phyloP scores from a whole-genome alignment of 2,113 vertebrate species.

The Montifringilla adamsi region DNA sequence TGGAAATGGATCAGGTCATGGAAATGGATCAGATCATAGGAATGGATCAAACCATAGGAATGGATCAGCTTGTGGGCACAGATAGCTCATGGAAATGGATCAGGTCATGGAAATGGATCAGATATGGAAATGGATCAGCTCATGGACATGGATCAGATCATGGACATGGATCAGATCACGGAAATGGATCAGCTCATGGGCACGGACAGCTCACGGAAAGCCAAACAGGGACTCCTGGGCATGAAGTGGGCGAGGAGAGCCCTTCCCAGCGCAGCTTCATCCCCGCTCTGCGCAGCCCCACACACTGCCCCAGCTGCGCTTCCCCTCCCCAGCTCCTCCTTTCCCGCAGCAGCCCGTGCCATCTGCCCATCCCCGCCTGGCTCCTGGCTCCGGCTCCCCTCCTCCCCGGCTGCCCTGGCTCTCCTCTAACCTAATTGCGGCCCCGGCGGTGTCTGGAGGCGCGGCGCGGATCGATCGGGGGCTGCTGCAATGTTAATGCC shows the following conservation, averaged over 20 bases:
- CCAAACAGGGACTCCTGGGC: not conserved
- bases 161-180: rapidly evolving
- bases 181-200: too few relatives aligned
- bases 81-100: not conserved
- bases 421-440: conserved; percentile 81
- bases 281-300: rapidly evolving
- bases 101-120: not conserved
- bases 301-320: rapidly evolving
- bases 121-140: not conserved
- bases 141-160: rapidly evolving
- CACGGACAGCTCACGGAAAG: not conserved
- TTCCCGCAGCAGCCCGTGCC: not conserved
- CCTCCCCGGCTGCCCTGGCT: conserved; percentile 36
- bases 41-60: not conserved
- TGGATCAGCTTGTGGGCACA: rapidly evolving
- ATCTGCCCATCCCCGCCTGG: not conserved
- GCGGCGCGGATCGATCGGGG: conserved; percentile 82
- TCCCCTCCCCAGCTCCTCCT: not conserved
- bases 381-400: not conserved
- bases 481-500: conserved; percentile 92
- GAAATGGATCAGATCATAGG: not conserved
- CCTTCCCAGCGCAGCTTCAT: rapidly evolving
- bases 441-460: conserved; percentile 72
- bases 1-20: rapidly evolving
- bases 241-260: not conserved